phyloP scores from a whole-genome alignment of 2,888 invertebrate genomes.

The Drosophila bunnanda region DNA sequence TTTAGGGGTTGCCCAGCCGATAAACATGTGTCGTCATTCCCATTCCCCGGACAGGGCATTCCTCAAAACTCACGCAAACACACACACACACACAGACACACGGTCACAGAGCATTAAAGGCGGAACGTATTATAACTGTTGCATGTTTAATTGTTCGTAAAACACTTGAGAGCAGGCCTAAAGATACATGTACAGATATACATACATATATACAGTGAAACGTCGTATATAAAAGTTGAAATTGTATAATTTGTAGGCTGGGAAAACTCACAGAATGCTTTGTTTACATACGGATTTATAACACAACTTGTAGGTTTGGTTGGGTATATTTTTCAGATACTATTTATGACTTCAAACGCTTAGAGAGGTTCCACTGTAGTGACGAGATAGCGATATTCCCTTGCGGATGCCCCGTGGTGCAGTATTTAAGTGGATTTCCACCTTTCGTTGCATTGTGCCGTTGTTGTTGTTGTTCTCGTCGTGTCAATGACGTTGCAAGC shows the following conservation, averaged over 20 bases:
- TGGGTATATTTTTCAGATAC: background rate
- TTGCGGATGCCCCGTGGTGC: conserved; percentile 45
- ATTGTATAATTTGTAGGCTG: background rate
- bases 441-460: conserved; percentile 60
- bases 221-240: background rate
- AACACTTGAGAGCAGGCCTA: conserved; percentile 55
- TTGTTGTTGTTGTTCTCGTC: conserved; percentile 36
- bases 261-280: background rate
- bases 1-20: conserved; percentile 70
- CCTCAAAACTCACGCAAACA: conserved; percentile 54
- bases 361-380: conserved; percentile 13
- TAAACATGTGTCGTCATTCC: conserved; percentile 74
- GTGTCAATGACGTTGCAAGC: conserved; percentile 76
- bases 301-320: background rate
- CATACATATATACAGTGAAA: conserved; percentile 17
- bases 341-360: no score
- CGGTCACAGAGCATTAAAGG: conserved; percentile 26
- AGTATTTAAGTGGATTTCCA: conserved; percentile 76
- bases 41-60: conserved; percentile 67
- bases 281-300: background rate
- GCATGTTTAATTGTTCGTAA: conserved; percentile 71
- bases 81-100: conserved; percentile 6
- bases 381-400: conserved; percentile 31
- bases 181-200: conserved; percentile 28
- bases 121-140: conserved; percentile 64